Conservation (phyloP, 2,113 vertebrate genomes). For the Psophia crepitans region DNA sequence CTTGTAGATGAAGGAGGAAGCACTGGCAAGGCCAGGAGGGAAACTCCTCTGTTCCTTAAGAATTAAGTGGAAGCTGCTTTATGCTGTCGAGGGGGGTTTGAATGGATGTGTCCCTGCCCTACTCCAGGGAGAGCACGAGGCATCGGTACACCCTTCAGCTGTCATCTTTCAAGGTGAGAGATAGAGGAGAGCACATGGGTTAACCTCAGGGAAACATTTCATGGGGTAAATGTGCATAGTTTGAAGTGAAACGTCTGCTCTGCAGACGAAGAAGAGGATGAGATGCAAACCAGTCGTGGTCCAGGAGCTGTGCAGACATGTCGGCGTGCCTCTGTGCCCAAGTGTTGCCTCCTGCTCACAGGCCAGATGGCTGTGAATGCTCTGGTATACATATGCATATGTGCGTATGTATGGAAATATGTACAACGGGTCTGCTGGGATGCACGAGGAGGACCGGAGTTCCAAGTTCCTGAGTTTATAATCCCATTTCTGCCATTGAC, state of each 20-base stretch:
- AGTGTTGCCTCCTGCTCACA: not conserved
- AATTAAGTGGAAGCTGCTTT: not conserved
- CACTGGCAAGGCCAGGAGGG: not conserved
- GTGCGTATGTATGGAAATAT: not conserved
- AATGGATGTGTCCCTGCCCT: not conserved
- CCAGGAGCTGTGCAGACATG: accelerated
- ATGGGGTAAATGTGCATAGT: accelerated
- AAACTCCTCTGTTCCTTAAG: not conserved
- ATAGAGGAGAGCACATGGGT: no score
- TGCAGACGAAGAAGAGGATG: not conserved
- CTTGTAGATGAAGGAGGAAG: not conserved
- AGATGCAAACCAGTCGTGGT: not conserved
- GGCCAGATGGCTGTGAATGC: no score
- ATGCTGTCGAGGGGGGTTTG: not conserved
- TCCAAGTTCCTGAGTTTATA: not conserved
- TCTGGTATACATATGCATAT: accelerated
- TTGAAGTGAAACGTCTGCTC: not conserved
- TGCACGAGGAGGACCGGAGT: not conserved
- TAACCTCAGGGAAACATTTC: not conserved
- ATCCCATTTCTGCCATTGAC: not conserved
- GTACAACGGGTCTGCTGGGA: accelerated
- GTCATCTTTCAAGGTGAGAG: not conserved
- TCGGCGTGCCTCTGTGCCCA: accelerated
- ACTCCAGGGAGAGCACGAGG: not conserved
- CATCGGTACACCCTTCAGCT: accelerated